Evolutionary conservation across 2,888 invertebrate species (phyloP), one percentile per base, ranked within the genome.

Genomic region (Eupsilia transversa): DNA sequence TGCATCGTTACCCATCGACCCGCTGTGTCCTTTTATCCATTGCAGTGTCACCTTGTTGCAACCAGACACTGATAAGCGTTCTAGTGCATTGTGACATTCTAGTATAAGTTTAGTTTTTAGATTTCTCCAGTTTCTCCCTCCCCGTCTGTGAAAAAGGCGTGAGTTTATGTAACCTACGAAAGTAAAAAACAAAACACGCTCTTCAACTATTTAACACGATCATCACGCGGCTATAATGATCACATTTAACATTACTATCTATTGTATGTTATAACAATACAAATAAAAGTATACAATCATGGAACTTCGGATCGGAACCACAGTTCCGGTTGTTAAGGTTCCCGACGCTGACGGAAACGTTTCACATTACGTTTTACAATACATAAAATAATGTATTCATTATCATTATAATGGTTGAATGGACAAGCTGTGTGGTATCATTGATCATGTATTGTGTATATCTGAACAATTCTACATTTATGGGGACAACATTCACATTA

Each of bases 311-410:
- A 77, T 83, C 79, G 86, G 80, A 87, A 87, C 83, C 81, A 69
- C 46, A 41, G 81, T 88, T 88, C 84, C 86, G 87, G 87, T 80
- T 60, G 72, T 64, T 60, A 75, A 74, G 56, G n/a, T 74, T 35
- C 38, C 23, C 4, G 52, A 17, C 65, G 73, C 84, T 84, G 78
- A 74, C 84, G 87, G 88, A 85, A 84, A 79, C 49, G 41, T 3
- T 35, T 71, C 33, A 54, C 69, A 63, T 80, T 63, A 60, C 60
- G n/a, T 35, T 56, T 43, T 23, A 38, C 10, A 43, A 64, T n/a
- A 27, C 46, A 33, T 57, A 27, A 72, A 65, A 79, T 72, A 67
- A 82, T 59, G 43, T 41, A 79, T 82, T 43, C 14, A 82, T 71
- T 54, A 49, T 41, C 12, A 46, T 69, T 59, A 49, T 35, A 49